These are phyloP conservation scores for Bothrops jararaca DNA, from an alignment of 2,113 vertebrate genomes.

Conservation along the genomic window DNA sequence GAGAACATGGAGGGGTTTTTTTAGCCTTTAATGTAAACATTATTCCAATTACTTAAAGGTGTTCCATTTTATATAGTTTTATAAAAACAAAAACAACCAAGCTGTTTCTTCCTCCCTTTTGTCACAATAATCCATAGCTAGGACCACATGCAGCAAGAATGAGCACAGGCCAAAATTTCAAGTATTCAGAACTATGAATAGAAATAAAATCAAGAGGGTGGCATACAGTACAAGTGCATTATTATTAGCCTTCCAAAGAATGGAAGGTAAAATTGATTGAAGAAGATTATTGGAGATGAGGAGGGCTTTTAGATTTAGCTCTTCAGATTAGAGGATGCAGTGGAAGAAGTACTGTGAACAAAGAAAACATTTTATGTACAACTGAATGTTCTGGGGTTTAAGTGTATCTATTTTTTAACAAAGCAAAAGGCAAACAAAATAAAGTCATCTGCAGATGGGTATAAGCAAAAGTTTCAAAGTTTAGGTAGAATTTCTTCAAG, in stretches of 20 bases:
- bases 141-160: not conserved
- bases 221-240: conserved; percentile 58
- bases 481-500: not conserved
- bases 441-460: not conserved
- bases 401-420: conserved; percentile 49
- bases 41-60: not conserved
- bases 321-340: conserved; percentile 53
- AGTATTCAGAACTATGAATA: conserved; percentile 34
- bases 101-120: not conserved
- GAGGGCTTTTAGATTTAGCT: conserved; percentile 49
- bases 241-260: conserved; percentile 54
- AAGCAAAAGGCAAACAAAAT: conserved; percentile 50
- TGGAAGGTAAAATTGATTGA: conserved; percentile 43
- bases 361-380: conserved; percentile 58
- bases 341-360: conserved; percentile 47
- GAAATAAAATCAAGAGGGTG: conserved; percentile 37
- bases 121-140: not conserved
- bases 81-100: not conserved
- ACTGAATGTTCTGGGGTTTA: conserved; percentile 48
- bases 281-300: conserved; percentile 60
- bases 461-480: not conserved
- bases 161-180: conserved; percentile 15
- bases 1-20: not conserved
- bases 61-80: not conserved
- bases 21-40: not conserved